Evolutionary conservation across 2,797 vertebrate species (phyloP).

Genomic region (Aeoliscus strigatus): DNA sequence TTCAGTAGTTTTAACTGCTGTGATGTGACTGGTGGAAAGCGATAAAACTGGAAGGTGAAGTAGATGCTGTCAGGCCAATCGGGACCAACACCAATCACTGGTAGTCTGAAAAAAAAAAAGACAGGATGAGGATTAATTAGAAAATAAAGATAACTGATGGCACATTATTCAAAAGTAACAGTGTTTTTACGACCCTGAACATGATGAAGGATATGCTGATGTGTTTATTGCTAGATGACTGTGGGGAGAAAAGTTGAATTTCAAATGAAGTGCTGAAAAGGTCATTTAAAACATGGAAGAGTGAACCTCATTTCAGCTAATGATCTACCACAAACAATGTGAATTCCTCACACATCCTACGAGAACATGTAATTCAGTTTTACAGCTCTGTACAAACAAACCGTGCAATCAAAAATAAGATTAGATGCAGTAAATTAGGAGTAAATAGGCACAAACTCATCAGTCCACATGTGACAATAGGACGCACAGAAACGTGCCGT

Average conservation of each 20-base stretch:
- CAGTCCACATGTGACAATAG: slow-evolving; percentile 10
- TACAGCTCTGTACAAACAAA: slow-evolving; percentile 34
- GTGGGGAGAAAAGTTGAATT: slow-evolving; percentile 3
- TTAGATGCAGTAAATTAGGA: slow-evolving; percentile 21
- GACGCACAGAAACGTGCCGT: neutral
- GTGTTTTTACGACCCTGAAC: slow-evolving; percentile 1
- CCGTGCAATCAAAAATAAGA: slow-evolving; percentile 36
- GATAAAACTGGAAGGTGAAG: slow-evolving; percentile 96
- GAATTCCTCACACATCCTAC: slow-evolving; percentile 30
- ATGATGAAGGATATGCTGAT: slow-evolving; percentile 8
- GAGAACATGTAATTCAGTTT: slow-evolving; percentile 32
- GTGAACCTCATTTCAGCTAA: slow-evolving; percentile 31
- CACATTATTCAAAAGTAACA: neutral
- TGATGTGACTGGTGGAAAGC: slow-evolving; percentile 82
- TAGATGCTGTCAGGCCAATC: slow-evolving; percentile 80
- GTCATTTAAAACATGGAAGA: slow-evolving; percentile 28
- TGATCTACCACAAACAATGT: slow-evolving; percentile 39
- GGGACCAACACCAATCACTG: slow-evolving; percentile 28
- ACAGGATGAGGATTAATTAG: too few relatives aligned
- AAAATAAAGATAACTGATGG: neutral
- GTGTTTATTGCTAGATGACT: slow-evolving; percentile 11
- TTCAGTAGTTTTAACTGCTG: slow-evolving; percentile 79
- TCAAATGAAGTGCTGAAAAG: slow-evolving; percentile 20
- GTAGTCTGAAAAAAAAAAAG: slow-evolving; percentile 72
- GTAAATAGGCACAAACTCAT: slow-evolving; percentile 27